Conservation (phyloP, 2,113 vertebrate genomes). For the Gambusia holbrooki region DNA sequence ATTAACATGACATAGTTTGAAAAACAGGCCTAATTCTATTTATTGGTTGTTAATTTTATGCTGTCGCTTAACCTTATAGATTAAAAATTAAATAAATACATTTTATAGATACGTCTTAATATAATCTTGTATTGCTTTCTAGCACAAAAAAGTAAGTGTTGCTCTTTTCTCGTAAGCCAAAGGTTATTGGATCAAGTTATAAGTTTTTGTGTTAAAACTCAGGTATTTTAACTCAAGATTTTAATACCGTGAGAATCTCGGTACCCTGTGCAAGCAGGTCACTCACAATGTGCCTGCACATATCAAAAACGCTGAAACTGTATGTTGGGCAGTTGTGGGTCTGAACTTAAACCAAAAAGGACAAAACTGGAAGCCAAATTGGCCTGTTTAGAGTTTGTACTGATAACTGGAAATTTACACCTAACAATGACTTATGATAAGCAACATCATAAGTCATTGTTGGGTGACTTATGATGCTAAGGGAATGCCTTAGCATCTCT, state of each 20-base stretch:
- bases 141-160: neutral
- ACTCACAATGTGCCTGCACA: too few species aligned
- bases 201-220: neutral
- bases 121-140: neutral
- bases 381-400: neutral
- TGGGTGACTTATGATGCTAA: too few species aligned
- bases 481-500: neutral
- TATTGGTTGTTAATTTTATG: too few species aligned
- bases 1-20: too few species aligned
- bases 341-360: too few species aligned
- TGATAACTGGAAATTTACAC: neutral
- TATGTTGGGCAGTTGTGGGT: too few species aligned
- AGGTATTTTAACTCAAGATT: too few species aligned
- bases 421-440: neutral
- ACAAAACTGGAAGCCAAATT: neutral
- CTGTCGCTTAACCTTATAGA: neutral
- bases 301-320: too few species aligned
- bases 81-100: neutral
- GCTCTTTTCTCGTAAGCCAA: neutral
- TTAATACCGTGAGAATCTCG: too few species aligned
- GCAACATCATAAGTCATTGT: neutral
- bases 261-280: too few species aligned
- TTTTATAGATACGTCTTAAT: neutral
- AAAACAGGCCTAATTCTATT: too few species aligned
- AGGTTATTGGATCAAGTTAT: neutral